phyloP scores from a whole-genome alignment of 2,113 vertebrate genomes.

The Pseudonaja textilis region DNA sequence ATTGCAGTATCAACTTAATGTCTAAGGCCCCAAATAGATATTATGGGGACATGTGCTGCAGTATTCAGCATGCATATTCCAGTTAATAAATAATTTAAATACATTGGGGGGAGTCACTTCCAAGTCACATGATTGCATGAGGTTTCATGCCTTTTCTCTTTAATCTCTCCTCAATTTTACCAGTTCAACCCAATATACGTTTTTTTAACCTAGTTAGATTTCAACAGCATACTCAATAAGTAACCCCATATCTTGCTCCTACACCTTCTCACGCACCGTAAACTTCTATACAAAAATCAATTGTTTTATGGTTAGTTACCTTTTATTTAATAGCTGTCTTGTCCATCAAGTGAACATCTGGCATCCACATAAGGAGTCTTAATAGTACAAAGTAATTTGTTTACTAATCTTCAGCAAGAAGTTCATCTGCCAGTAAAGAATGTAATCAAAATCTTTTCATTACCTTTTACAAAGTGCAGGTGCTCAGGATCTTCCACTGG shows the following conservation, averaged over 20 bases:
- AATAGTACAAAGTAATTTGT: constrained; percentile 52
- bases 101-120: not conserved
- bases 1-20: not conserved
- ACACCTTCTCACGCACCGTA: constrained; percentile 17
- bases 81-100: not conserved
- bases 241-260: not conserved
- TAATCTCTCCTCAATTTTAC: not conserved
- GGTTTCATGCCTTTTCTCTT: not conserved
- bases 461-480: not conserved
- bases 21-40: not conserved
- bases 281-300: constrained; percentile 48
- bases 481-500: not conserved
- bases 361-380: constrained; percentile 45
- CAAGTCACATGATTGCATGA: not conserved
- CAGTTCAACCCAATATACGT: not conserved
- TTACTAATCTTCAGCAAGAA: constrained; percentile 47
- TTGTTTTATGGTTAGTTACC: constrained; percentile 49
- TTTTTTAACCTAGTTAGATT: not conserved
- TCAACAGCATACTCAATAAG: constrained; percentile 2
- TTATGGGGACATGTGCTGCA: not conserved
- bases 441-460: constrained; percentile 16
- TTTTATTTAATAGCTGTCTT: constrained; percentile 44
- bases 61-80: not conserved
- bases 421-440: constrained; percentile 27
- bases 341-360: constrained; percentile 51